Evolutionary conservation across 2,797 vertebrate genomes (phyloP).

Genomic region (Dermochelys coriacea): DNA sequence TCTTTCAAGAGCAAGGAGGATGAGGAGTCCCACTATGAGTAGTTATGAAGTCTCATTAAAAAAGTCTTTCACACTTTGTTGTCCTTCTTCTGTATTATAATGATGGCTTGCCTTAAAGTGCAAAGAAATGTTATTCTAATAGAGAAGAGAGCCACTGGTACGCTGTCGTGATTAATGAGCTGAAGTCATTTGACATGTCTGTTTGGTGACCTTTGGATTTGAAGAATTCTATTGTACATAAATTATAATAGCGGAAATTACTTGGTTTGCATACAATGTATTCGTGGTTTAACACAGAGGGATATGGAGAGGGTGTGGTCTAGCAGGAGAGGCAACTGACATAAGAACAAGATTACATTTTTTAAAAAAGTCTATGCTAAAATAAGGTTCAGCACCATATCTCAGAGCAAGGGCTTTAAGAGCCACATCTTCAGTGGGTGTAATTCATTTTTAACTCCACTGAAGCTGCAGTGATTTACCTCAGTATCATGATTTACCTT

Average conservation of each 20-base stretch:
- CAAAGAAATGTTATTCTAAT: slow-evolving; percentile 70
- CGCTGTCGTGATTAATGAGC: slow-evolving; percentile 69
- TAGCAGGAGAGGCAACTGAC: slow-evolving; percentile 12
- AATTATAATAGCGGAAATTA: slow-evolving; percentile 65
- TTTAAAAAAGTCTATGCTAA: neutral
- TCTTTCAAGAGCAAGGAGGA: slow-evolving; percentile 69
- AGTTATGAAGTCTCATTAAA: slow-evolving; percentile 81
- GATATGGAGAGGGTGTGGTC: neutral
- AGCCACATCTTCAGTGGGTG: neutral
- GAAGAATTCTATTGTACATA: slow-evolving; percentile 54
- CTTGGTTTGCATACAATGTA: neutral
- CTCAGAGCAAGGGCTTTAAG: neutral
- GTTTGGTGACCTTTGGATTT: slow-evolving; percentile 72
- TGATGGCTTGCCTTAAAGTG: slow-evolving; percentile 67
- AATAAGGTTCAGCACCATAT: fast-evolving
- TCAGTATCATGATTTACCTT: neutral
- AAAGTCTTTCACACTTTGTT: slow-evolving; percentile 63
- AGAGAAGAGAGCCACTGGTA: slow-evolving; percentile 45
- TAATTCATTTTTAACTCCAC: neutral
- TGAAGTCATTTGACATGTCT: slow-evolving; percentile 30
- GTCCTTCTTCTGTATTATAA: slow-evolving; percentile 68
- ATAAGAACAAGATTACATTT: neutral
- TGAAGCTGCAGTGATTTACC: neutral
- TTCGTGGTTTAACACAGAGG: slow-evolving; percentile 26
- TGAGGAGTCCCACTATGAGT: slow-evolving; percentile 56